A percentile compares a stretch with the other conserved stretches of the same genome.
Evolutionary conservation across 92 coral and sea anemone species (phyloP).

Genomic region (Bergia puertoricense): DNA sequence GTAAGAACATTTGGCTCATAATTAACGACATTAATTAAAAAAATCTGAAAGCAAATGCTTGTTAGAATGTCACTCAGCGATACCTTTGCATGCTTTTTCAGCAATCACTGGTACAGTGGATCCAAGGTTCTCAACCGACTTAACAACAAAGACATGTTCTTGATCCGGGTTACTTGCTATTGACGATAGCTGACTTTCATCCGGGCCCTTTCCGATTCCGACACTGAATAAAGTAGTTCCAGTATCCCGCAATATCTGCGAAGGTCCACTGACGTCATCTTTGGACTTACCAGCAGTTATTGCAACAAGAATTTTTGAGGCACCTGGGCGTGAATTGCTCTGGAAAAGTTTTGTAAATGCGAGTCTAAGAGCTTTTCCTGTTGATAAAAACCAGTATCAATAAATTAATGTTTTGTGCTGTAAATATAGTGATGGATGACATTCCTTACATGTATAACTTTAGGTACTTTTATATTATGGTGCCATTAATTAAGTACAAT

Average conservation of each 20-base stretch:
- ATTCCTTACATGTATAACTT: background rate
- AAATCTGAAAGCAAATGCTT: too few relatives aligned
- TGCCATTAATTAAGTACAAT: background rate
- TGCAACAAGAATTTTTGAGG: slow-evolving; percentile 1
- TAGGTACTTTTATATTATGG: background rate
- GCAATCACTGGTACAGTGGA: slow-evolving; percentile 13
- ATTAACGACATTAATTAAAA: too few relatives aligned
- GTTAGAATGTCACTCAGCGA: too few relatives aligned
- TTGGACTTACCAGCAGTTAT: slow-evolving; percentile 27
- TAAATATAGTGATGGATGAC: too few relatives aligned
- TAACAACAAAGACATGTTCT: slow-evolving; percentile 30
- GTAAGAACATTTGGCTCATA: too few relatives aligned
- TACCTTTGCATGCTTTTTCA: slow-evolving; percentile 23
- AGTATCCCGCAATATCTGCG: slow-evolving; percentile 8
- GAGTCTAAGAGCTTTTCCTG: slow-evolving; percentile 35
- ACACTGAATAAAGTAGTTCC: slow-evolving; percentile 32
- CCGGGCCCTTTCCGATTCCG: slow-evolving; percentile 23
- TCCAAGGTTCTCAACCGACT: slow-evolving; percentile 26
- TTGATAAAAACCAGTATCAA: background rate
- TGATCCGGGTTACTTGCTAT: slow-evolving; percentile 11
- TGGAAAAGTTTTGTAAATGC: slow-evolving; percentile 1
- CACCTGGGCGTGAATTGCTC: slow-evolving; percentile 10
- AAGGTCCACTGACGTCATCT: slow-evolving; percentile 25
- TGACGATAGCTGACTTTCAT: slow-evolving; percentile 2
- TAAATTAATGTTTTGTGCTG: background rate